Conservation (phyloP, 2,797 vertebrate species). For the Ficedula albicollis region DNA sequence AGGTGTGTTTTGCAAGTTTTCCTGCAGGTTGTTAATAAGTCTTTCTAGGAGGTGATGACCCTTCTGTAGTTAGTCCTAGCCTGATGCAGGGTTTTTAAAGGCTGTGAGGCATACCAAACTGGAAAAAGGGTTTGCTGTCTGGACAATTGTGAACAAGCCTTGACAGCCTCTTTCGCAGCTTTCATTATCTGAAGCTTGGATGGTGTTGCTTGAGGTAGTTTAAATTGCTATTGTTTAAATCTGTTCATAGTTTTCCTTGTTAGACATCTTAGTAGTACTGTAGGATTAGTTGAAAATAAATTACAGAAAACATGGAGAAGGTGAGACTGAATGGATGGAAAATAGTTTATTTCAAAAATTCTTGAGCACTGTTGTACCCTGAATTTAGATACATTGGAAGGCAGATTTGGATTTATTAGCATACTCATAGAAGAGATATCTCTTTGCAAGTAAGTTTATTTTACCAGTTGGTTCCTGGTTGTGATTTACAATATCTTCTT, state of each 20-base stretch:
- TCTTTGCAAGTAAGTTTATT: slow-evolving; percentile 48
- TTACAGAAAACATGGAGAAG: background rate
- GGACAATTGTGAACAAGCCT: background rate
- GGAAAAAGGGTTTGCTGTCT: background rate
- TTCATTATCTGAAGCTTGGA: background rate
- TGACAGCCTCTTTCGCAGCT: background rate
- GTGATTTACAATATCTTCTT: slow-evolving; percentile 38
- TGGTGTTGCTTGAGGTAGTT: background rate
- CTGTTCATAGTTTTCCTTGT: background rate
- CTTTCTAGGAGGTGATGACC: background rate
- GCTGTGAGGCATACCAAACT: background rate
- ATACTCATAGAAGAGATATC: slow-evolving; percentile 15
- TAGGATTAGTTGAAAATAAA: background rate
- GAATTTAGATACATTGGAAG: background rate
- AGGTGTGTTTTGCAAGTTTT: background rate
- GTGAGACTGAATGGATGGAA: background rate
- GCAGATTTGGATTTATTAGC: slow-evolving; percentile 48
- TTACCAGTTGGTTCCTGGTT: slow-evolving; percentile 6
- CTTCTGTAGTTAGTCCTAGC: background rate
- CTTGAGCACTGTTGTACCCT: background rate
- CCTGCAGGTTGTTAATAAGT: background rate
- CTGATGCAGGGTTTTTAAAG: background rate
- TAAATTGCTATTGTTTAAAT: background rate
- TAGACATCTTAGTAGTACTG: background rate
- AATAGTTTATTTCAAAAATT: background rate